Base-by-base conservation (phyloP, 2,888 invertebrate species). In the Drepana falcataria region DNA sequence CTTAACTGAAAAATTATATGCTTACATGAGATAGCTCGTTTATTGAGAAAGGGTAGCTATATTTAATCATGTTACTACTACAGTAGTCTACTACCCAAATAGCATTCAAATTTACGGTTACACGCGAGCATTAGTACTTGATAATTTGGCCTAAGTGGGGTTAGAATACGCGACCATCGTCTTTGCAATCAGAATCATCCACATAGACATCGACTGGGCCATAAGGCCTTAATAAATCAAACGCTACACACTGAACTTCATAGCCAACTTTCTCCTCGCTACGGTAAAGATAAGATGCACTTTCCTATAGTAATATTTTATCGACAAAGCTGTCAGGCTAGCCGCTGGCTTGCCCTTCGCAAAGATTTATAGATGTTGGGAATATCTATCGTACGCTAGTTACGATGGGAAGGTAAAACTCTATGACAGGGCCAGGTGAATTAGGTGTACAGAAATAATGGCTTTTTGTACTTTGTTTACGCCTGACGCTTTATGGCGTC, bases 221-320 rank as follows among this genome's bases (percentile, higher is more conserved):
- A n/a, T 7, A 48, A 49, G 55, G 52, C 55, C n/a, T n/a, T n/a
- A 48, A 47, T 55, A 57, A 53, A 51, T 47, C 47, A 52, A 44
- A 44, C 6, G 44, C 44, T 37, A 3, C 37, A n/a, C 37, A 37
- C 37, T 9, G 9, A 34, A 48, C 34, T 48, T 48, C 48, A 33
- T 48, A 3, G 5, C 33, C 33, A 21, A 48, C 34, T 48, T 48
- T 3, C 48, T 3, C 33, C 4, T 33, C 48, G 3, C 33, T 34
- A 34, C 48, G 33, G 4, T 48, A 2, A 33, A 51, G 51, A 51
- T 51, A 40, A 49, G 34, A 51, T 51, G 51, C 51, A 51, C 51
- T 33, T 21, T 33, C 34, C 9, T 2, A n/a, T 40, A 41, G 51
- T 51, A n/a, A 51, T n/a, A 51, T 40, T 51, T 41, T 51, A 51